Conservation (phyloP, 2,113 vertebrate species). For the Psilopogon haemacephalus region DNA sequence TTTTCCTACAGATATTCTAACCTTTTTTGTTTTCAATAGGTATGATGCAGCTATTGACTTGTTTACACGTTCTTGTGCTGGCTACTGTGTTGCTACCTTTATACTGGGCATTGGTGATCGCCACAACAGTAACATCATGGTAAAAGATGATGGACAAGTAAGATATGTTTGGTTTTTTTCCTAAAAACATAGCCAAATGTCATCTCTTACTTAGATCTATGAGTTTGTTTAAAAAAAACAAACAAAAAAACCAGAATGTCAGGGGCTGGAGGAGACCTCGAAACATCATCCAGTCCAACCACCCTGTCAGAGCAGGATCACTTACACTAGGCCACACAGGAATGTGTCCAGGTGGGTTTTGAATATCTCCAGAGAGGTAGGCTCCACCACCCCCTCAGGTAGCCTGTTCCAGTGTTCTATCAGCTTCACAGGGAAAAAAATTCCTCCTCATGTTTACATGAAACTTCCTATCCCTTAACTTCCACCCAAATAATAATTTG, state of each 20-base stretch:
- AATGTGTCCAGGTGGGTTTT: no score
- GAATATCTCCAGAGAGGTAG: no score
- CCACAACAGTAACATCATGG: conserved; percentile 99
- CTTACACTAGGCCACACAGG: no score
- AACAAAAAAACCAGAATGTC: background rate
- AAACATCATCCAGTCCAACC: no score
- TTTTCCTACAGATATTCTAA: no score
- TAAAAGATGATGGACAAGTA: conserved; percentile 98
- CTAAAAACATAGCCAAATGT: background rate
- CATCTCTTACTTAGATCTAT: background rate
- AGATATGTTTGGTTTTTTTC: background rate
- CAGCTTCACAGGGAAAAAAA: no score
- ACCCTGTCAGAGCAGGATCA: no score
- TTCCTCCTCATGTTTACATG: no score
- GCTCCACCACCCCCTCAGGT: no score
- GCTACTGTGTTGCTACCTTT: conserved; percentile 97
- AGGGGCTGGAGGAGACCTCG: no score
- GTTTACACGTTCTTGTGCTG: conserved; percentile 96
- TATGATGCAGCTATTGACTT: conserved; percentile 96
- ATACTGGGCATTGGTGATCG: conserved; percentile 97
- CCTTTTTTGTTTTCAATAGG: conserved; percentile 69
- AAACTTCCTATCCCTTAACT: no score
- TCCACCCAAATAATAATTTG: background rate
- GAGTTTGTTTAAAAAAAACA: background rate
- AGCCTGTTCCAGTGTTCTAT: no score